Percentiles rank a stretch among this genome's conserved stretches.
These are phyloP conservation scores for Trogon melanurus DNA, from an alignment of 2,113 vertebrate genomes.

Conservation along the genomic window DNA sequence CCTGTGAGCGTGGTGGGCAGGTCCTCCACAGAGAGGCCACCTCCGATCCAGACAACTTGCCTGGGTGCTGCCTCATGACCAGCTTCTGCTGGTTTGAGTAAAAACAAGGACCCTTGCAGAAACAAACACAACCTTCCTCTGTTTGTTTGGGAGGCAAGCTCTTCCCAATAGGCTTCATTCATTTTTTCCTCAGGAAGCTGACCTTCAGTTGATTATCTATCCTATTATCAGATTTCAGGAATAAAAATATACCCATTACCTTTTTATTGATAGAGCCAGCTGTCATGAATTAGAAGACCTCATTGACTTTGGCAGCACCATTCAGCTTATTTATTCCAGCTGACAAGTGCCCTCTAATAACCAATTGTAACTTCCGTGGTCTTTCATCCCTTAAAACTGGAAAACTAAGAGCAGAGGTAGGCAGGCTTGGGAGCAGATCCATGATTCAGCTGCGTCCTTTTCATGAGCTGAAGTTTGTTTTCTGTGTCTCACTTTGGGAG, in stretches of 20 bases:
- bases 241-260: background rate
- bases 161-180: background rate
- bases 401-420: background rate
- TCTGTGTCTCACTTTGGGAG: slow-evolving; percentile 13
- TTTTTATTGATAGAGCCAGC: background rate
- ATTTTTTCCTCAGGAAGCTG: background rate
- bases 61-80: background rate
- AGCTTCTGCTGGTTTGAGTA: background rate
- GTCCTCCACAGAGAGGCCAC: background rate
- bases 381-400: background rate
- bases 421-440: background rate
- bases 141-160: background rate
- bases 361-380: background rate
- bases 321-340: background rate
- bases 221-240: background rate
- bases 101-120: background rate
- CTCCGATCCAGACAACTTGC: background rate
- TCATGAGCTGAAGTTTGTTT: slow-evolving; percentile 25
- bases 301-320: background rate
- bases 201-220: background rate
- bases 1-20: too few relatives aligned
- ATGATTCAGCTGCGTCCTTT: background rate
- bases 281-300: background rate
- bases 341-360: background rate
- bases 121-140: background rate